Percentiles rank a stretch among this genome's conserved stretches.
Evolutionary conservation across 2,797 vertebrate genomes (phyloP).

Genomic region (Lepilemur septentrionalis): DNA sequence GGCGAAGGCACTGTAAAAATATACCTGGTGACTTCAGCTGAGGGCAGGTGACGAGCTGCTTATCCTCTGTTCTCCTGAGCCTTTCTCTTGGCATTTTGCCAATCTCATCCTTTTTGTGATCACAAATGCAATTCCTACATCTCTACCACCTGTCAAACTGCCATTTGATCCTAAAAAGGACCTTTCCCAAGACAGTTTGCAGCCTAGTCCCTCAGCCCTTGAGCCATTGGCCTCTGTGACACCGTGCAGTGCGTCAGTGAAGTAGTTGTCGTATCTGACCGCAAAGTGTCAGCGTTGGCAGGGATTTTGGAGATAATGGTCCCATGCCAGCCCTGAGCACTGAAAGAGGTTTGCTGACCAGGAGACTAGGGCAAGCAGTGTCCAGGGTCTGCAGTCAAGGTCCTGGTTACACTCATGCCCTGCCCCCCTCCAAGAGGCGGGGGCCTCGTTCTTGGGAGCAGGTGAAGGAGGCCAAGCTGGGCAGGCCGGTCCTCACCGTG

Average conservation of each 20-base stretch:
- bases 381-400: rapidly evolving
- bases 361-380: background rate
- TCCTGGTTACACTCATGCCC: background rate
- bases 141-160: background rate
- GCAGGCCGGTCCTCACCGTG: too few species aligned
- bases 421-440: background rate
- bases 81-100: background rate
- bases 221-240: too few species aligned
- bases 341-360: background rate
- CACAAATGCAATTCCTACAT: background rate
- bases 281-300: background rate
- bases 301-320: background rate
- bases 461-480: background rate
- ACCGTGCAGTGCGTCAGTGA: too few species aligned
- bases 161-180: background rate
- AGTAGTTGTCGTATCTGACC: background rate
- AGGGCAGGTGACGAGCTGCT: background rate
- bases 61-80: background rate
- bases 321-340: background rate
- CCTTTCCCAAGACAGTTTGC: background rate
- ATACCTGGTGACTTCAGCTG: background rate
- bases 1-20: background rate
- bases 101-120: background rate
- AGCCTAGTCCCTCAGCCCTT: too few species aligned
- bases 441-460: too few species aligned